Percentiles rank a stretch among this genome's conserved stretches.
Conservation (phyloP, 2,113 vertebrate species). For the Lanius collurio region DNA sequence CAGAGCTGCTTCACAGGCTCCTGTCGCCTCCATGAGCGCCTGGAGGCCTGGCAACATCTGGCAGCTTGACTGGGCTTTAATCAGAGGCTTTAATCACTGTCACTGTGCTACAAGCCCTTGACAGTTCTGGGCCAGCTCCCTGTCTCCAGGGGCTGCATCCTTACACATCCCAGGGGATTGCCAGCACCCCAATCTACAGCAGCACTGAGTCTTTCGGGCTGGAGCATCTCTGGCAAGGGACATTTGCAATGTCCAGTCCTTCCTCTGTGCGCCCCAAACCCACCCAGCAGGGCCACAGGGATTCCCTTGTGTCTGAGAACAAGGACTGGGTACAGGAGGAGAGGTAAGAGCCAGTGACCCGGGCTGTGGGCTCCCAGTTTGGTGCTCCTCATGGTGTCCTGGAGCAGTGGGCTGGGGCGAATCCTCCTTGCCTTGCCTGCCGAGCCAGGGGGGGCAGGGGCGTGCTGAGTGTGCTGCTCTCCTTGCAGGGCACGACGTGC, state of each 20-base stretch:
- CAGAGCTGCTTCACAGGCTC: background rate
- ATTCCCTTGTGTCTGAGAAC: background rate
- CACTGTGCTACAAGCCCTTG: background rate
- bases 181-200: background rate
- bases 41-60: conserved; percentile 18
- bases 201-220: background rate
- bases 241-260: background rate
- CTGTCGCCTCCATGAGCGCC: background rate
- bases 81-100: background rate
- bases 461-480: background rate
- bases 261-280: background rate
- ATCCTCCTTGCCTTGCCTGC: accelerated
- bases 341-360: background rate
- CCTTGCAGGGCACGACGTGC: conserved; percentile 78
- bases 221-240: background rate
- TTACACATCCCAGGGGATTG: accelerated
- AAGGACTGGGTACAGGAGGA: background rate
- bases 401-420: background rate
- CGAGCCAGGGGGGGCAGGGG: accelerated
- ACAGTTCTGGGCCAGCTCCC: background rate
- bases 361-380: background rate
- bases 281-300: no score
- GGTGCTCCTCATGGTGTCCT: accelerated
- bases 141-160: background rate
- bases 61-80: background rate